Conservation (phyloP, 2,888 invertebrate genomes). For the Aleiodes leptofemur region DNA sequence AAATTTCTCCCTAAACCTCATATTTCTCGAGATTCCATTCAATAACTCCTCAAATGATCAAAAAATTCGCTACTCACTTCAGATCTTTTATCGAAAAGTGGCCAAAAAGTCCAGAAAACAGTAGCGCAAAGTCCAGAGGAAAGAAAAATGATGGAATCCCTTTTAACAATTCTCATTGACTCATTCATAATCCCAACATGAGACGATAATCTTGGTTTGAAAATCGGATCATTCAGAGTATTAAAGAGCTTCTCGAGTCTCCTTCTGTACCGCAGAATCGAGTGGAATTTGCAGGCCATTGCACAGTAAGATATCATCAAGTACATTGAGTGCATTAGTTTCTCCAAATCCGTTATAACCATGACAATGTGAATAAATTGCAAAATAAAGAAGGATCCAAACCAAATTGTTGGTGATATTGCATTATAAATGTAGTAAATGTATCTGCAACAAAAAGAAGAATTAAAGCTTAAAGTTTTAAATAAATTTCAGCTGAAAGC, state of each 20-base stretch:
- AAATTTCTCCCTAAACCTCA: too few relatives aligned
- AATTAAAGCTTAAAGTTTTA: too few relatives aligned
- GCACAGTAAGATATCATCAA: slow-evolving; percentile 64
- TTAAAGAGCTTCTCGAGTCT: slow-evolving; percentile 50
- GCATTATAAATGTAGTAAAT: slow-evolving; percentile 43
- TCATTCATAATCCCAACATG: slow-evolving; percentile 59
- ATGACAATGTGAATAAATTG: slow-evolving; percentile 74
- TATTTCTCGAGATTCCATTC: too few relatives aligned
- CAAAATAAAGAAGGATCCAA: slow-evolving; percentile 38
- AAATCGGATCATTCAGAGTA: slow-evolving; percentile 57
- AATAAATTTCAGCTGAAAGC: too few relatives aligned
- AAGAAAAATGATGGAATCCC: slow-evolving; percentile 61
- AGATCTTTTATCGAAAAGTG: slow-evolving; percentile 60
- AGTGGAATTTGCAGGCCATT: slow-evolving; percentile 47
- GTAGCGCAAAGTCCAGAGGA: slow-evolving; percentile 62
- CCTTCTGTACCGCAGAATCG: slow-evolving; percentile 40
- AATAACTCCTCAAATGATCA: not conserved
- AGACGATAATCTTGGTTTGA: slow-evolving; percentile 59
- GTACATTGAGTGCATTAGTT: slow-evolving; percentile 63
- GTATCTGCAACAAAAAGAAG: slow-evolving; percentile 24
- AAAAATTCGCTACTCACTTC: slow-evolving; percentile 50
- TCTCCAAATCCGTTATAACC: slow-evolving; percentile 71
- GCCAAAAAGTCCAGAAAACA: slow-evolving; percentile 67
- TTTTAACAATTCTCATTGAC: slow-evolving; percentile 58
- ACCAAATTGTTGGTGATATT: slow-evolving; percentile 39